These are phyloP conservation scores for Pharmacophagus antenor DNA, from an alignment of 2,888 invertebrate species.

Conservation along the genomic window DNA sequence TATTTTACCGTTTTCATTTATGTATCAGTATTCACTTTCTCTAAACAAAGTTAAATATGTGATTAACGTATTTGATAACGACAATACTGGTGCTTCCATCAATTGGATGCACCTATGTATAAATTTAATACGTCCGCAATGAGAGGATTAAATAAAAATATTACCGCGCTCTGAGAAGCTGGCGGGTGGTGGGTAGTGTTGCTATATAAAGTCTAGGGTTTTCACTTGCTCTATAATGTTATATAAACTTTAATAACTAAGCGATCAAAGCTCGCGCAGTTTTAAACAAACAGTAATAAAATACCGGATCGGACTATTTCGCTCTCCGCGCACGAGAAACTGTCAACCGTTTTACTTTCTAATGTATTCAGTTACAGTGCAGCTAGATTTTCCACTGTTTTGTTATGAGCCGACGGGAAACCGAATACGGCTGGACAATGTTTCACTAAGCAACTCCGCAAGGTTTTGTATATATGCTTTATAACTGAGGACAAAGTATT, in stretches of 20 bases:
- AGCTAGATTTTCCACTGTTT: constrained; percentile 23
- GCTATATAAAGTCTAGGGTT: neutral
- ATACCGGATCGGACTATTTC: constrained; percentile 23
- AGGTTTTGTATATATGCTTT: neutral
- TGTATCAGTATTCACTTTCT: no score
- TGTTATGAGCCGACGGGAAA: constrained; percentile 14
- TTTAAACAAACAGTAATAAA: constrained; percentile 25
- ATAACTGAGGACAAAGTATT: no score
- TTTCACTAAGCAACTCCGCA: neutral
- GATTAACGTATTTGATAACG: no score
- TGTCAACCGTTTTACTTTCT: constrained; percentile 29
- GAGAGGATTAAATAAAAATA: no score
- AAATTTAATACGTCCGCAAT: no score
- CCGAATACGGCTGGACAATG: constrained; percentile 4
- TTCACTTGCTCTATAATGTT: neutral
- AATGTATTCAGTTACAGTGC: constrained; percentile 29
- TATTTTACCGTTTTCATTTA: no score
- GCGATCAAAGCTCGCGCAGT: constrained; percentile 4
- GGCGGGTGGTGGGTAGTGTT: no score
- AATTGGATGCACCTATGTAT: no score
- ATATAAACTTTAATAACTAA: constrained; percentile 4
- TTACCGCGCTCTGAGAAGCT: no score
- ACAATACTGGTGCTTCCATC: no score
- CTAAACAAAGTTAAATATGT: no score
- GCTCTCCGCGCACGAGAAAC: constrained; percentile 25